phyloP scores from a whole-genome alignment of 1,140 invertebrate species.

The Drosophila ironensis region DNA sequence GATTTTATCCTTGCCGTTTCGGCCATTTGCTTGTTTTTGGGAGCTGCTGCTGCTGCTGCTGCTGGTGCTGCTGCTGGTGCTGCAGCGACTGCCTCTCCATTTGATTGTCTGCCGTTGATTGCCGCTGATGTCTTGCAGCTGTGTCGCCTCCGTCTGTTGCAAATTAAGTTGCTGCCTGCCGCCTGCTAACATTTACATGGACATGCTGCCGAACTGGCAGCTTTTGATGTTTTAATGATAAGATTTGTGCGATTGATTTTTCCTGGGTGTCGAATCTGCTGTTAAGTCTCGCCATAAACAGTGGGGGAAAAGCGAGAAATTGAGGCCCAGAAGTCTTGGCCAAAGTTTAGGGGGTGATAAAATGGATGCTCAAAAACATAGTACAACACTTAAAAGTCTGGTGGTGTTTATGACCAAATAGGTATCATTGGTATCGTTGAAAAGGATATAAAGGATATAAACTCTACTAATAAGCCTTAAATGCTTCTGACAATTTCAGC shows the following conservation, averaged over 20 bases:
- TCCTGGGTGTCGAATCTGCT: slow-evolving; percentile 66
- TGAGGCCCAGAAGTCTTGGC: too few relatives aligned
- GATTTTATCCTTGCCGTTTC: slow-evolving; percentile 70
- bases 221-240: slow-evolving; percentile 80
- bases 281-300: neutral
- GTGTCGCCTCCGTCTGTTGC: slow-evolving; percentile 43
- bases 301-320: slow-evolving; percentile 3
- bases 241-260: slow-evolving; percentile 77
- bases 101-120: slow-evolving; percentile 78
- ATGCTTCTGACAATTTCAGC: too few relatives aligned
- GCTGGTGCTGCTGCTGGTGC: slow-evolving; percentile 44
- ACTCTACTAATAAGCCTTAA: too few relatives aligned
- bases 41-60: slow-evolving; percentile 58
- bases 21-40: slow-evolving; percentile 31
- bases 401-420: too few relatives aligned
- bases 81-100: slow-evolving; percentile 51
- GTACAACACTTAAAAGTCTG: too few relatives aligned
- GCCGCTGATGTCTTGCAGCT: slow-evolving; percentile 75
- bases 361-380: too few relatives aligned
- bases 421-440: too few relatives aligned
- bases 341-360: too few relatives aligned
- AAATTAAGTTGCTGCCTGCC: slow-evolving; percentile 70
- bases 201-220: slow-evolving; percentile 60
- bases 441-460: too few relatives aligned
- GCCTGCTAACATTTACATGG: too few relatives aligned